These are phyloP conservation scores for Cynodonichthys magdalenae DNA, from an alignment of 2,797 vertebrate genomes.

Conservation along the genomic window DNA sequence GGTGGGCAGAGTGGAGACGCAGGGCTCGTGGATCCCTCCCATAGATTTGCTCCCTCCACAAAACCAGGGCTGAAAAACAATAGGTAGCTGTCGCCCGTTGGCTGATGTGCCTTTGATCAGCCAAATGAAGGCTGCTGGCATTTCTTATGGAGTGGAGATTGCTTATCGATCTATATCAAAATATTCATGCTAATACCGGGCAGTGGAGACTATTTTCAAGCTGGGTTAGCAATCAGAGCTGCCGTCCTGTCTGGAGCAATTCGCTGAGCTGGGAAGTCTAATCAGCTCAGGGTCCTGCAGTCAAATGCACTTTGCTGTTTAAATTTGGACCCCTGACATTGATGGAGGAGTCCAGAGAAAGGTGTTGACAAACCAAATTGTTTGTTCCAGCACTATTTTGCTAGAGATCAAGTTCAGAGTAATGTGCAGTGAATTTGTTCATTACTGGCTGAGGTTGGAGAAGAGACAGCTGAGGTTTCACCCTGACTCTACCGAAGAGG, in stretches of 20 bases:
- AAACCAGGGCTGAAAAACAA: conserved; percentile 86
- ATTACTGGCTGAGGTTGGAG: conserved; percentile 84
- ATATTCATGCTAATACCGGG: conserved; percentile 99
- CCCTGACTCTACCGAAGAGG: conserved; percentile 43
- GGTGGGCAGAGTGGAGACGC: conserved; percentile 79
- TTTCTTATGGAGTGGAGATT: conserved; percentile 99
- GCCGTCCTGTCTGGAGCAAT: conserved; percentile 99
- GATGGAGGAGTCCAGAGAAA: conserved; percentile 99
- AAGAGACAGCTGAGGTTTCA: conserved; percentile 61
- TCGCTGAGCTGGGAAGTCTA: conserved; percentile 98
- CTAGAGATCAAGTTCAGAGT: conserved; percentile 99
- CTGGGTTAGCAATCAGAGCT: conserved; percentile 99
- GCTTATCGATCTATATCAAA: conserved; percentile 99
- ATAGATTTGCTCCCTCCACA: conserved; percentile 85
- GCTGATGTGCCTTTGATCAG: conserved; percentile 99
- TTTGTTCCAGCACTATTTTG: conserved; percentile 99
- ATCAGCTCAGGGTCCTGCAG: conserved; percentile 99
- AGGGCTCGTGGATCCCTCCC: conserved; percentile 76
- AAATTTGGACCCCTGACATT: conserved; percentile 99
- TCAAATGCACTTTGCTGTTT: conserved; percentile 99
- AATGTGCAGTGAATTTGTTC: conserved; percentile 99
- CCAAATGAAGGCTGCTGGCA: conserved; percentile 99
- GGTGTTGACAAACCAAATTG: conserved; percentile 99
- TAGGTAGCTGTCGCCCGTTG: conserved; percentile 91
- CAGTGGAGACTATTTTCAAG: conserved; percentile 97